Conservation (phyloP, 2,797 vertebrate species). For the Pogonophryne albipinna region DNA sequence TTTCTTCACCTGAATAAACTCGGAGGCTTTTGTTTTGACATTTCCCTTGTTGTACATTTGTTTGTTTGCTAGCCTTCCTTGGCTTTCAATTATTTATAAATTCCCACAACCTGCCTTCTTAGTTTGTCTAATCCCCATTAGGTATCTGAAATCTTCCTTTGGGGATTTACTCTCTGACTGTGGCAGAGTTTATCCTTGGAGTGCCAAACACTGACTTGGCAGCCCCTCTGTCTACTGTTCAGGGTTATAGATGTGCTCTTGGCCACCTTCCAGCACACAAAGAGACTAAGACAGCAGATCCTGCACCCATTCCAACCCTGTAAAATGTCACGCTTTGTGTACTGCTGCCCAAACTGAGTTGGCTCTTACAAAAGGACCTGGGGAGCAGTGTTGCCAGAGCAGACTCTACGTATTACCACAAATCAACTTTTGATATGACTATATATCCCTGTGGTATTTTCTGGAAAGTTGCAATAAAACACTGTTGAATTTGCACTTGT, state of each 20-base stretch:
- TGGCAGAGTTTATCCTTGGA: constrained; percentile 67
- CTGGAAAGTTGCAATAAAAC: constrained; percentile 1
- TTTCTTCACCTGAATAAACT: constrained; percentile 35
- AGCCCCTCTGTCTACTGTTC: constrained; percentile 58
- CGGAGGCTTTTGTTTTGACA: constrained; percentile 55
- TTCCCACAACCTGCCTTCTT: constrained; percentile 51
- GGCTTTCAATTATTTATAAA: constrained; percentile 61
- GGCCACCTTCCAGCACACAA: constrained; percentile 63
- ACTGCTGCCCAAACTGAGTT: constrained; percentile 50
- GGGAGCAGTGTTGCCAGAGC: constrained; percentile 31
- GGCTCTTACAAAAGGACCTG: constrained; percentile 26
- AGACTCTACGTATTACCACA: constrained; percentile 18
- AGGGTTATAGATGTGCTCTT: constrained; percentile 67
- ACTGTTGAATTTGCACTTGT: constrained; percentile 3
- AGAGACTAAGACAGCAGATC: constrained; percentile 63
- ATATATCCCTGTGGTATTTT: constrained; percentile 3
- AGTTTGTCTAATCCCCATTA: constrained; percentile 70
- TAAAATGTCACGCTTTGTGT: constrained; percentile 60
- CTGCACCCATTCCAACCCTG: constrained; percentile 44
- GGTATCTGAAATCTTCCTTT: constrained; percentile 65
- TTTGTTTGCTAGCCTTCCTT: constrained; percentile 50
- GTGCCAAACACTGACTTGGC: constrained; percentile 73
- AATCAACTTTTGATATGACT: constrained; percentile 52
- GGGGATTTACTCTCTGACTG: constrained; percentile 63
- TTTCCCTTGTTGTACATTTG: constrained; percentile 45